phyloP scores from a whole-genome alignment of 1,140 invertebrate genomes.

The Zaprionus ornatus region DNA sequence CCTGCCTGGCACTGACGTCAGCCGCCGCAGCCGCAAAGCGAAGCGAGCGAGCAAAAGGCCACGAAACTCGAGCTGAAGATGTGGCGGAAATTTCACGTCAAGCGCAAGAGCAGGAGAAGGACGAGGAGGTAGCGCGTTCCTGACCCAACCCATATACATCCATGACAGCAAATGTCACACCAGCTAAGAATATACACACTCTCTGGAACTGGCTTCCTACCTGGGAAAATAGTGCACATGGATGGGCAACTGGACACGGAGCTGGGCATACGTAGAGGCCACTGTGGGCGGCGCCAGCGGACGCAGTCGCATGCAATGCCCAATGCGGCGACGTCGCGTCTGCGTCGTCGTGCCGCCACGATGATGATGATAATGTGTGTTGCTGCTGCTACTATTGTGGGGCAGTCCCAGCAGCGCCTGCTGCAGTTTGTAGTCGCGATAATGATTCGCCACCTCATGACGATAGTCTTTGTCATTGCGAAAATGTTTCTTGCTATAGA shows the following conservation, averaged over 20 bases:
- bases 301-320: constrained; percentile 20
- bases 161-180: constrained; percentile 35
- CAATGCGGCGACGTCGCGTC: constrained; percentile 13
- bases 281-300: constrained; percentile 16
- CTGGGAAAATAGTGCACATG: constrained; percentile 73
- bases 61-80: constrained; percentile 64
- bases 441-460: constrained; percentile 82
- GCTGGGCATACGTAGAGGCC: constrained; percentile 44
- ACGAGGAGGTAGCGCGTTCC: background rate
- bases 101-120: constrained; percentile 4
- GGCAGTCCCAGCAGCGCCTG: constrained; percentile 3
- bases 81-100: constrained; percentile 49
- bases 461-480: constrained; percentile 52
- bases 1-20: constrained; percentile 39
- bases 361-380: constrained; percentile 3
- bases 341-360: background rate
- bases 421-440: constrained; percentile 72
- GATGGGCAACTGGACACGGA: constrained; percentile 60
- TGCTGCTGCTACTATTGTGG: background rate
- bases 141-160: constrained; percentile 43
- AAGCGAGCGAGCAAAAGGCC: constrained; percentile 14
- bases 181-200: background rate
- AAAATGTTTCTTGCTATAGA: constrained; percentile 69
- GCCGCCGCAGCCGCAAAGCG: background rate
- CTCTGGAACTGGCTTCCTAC: constrained; percentile 49